Conservation (phyloP, 2,888 invertebrate genomes). For the Drosophila incognita region DNA sequence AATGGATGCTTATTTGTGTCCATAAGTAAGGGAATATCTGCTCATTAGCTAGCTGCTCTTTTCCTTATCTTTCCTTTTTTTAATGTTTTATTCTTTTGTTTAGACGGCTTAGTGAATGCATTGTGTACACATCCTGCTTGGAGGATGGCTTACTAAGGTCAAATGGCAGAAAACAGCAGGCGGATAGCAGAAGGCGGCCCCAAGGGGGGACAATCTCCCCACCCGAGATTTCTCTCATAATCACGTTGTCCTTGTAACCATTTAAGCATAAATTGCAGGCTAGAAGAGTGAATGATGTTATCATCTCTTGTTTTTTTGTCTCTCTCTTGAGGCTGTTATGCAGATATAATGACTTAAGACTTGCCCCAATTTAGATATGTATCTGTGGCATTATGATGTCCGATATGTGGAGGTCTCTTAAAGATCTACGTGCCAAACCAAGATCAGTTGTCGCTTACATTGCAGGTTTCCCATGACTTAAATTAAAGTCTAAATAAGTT, state of each 20-base stretch:
- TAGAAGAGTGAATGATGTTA: conserved; percentile 33
- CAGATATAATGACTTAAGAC: conserved; percentile 2
- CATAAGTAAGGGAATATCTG: conserved; percentile 29
- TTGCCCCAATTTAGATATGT: conserved; percentile 5
- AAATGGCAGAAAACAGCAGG: conserved; percentile 46
- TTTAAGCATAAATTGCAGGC: conserved; percentile 57
- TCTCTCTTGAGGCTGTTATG: neutral
- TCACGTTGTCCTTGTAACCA: conserved; percentile 74
- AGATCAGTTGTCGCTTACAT: neutral
- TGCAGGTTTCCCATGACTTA: neutral
- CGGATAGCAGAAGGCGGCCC: conserved; percentile 1
- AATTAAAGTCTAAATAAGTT: too few species aligned
- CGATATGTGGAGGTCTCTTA: neutral
- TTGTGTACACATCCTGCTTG: conserved; percentile 57
- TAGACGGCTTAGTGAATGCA: conserved; percentile 62
- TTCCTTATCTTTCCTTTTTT: neutral
- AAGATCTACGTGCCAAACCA: neutral
- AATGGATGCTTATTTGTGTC: conserved; percentile 38
- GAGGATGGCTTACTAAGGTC: conserved; percentile 62
- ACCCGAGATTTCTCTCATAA: conserved; percentile 49
- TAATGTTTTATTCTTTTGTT: conserved; percentile 61
- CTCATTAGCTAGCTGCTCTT: conserved; percentile 45
- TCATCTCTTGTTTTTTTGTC: neutral
- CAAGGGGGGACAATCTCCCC: conserved; percentile 13
- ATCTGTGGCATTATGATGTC: neutral